phyloP scores from a whole-genome alignment of 2,797 vertebrate species.

The Anomalospiza imberbis region DNA sequence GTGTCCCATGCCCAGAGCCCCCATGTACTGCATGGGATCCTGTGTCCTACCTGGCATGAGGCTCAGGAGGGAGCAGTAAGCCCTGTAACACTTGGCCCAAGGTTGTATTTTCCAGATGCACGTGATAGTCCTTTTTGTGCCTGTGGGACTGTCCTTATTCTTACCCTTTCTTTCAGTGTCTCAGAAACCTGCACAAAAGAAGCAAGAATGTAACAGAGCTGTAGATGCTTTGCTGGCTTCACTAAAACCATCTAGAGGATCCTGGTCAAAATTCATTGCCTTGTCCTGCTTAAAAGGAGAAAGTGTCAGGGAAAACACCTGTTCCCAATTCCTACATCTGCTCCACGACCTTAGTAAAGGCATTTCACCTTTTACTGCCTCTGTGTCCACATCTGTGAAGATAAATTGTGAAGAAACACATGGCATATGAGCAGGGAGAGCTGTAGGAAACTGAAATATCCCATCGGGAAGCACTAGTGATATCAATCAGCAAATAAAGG shows the following conservation, averaged over 20 bases:
- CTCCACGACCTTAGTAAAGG: neutral
- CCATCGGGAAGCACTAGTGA: neutral
- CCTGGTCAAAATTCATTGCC: neutral
- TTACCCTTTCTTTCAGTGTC: neutral
- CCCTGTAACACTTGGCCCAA: neutral
- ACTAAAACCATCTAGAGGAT: neutral
- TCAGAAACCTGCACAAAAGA: neutral
- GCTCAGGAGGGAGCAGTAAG: neutral
- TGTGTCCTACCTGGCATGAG: neutral
- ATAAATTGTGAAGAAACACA: neutral
- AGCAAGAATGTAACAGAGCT: neutral
- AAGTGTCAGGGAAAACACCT: neutral
- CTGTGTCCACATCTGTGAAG: neutral
- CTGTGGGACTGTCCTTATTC: neutral
- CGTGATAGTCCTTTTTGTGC: neutral
- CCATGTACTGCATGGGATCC: fast-evolving
- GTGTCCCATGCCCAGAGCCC: neutral
- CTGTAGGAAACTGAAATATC: neutral
- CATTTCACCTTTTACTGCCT: neutral
- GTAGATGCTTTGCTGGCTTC: neutral
- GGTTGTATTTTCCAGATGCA: neutral
- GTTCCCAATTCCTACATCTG: neutral
- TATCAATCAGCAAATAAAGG: neutral
- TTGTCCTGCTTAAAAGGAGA: neutral
- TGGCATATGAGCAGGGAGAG: fast-evolving